Base-by-base conservation (phyloP, 2,888 invertebrate genomes). In the Bombyx huttoni region DNA sequence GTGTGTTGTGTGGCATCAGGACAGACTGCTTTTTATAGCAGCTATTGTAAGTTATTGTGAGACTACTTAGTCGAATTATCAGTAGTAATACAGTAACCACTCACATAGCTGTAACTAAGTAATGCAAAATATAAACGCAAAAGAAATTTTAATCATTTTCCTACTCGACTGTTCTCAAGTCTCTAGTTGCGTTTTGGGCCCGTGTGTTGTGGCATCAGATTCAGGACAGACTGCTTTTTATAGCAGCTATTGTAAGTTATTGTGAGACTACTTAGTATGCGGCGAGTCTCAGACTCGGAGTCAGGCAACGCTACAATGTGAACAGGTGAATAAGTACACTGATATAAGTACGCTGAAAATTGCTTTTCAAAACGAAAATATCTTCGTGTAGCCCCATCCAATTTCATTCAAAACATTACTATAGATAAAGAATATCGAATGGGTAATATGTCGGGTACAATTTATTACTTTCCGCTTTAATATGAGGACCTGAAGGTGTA, bases 251-350 rank as follows among this genome's bases (percentile, higher is more conserved):
- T 79, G 73, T 75, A 67, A 68, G 66, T 66, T 64, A 68, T 68
- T 74, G 74, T 75, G 65, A 63, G 58, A 54, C 70, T 76, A 70
- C 61, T 81, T 78, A 73, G 77, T 80, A 81, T 80, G 75, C 77
- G 62, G 56, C 62, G 65, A 64, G 70, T 70, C 67, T 65, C 62
- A 56, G 60, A 62, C 55, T 55, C 58, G 59, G 56, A 64, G 63
- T 64, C 63, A 58, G 63, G 63, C 60, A 59, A 59, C 65, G 65
- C 71, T 75, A 80, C 74, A 76, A 69, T 71, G 75, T 72, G 59
- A 68, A 70, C 70, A 68, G 65, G 67, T 70, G 73, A 72, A 72
- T 68, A 72, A 57, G 56, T 63, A 68, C 58, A 68, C 67, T 62
- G 61, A 72, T 70, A 74, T 77, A 70, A 72, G 78, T 71, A 61